Base-by-base conservation (phyloP, 1,140 invertebrate genomes). In the Maconellicoccus hirsutus region DNA sequence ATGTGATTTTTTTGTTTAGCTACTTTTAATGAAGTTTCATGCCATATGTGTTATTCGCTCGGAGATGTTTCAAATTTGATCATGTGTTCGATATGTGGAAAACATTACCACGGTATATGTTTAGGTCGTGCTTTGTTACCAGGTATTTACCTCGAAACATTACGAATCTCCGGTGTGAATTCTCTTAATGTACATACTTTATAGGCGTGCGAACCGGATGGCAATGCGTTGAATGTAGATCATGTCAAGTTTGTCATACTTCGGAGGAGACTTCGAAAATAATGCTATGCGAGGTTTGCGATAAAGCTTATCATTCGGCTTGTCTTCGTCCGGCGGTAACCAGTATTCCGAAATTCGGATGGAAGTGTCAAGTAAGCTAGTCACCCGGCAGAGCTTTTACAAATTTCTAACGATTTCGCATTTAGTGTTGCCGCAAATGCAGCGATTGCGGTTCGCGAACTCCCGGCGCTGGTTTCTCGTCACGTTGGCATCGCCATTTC, bases 331-430 rank as follows among this genome's bases (percentile, higher is more conserved):
- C 94, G 21, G 86, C 89, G 71, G 91, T 97, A 78, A 89, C 93
- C 29, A 91, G 92, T 23, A 91, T 96, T 78, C 94, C 94, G 22
- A 97, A 96, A 82, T 93, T 93, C 79, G 94, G 94, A 4, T 98
- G 95, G 94, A 98, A 97, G 79, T 98, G 95, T 82, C 91, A 90
- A 82, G 89, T 90, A 81, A n/a, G n/a, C n/a, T n/a, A n/a, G n/a
- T n/a, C n/a, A n/a, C n/a, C n/a, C n/a, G n/a, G n/a, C n/a, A n/a
- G n/a, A n/a, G n/a, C n/a, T n/a, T n/a, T n/a, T n/a, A 71, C 70
- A 72, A n/a, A n/a, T n/a, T n/a, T n/a, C n/a, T n/a, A n/a, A n/a
- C n/a, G n/a, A n/a, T 73, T 75, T 75, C 73, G 70, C 72, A 78
- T 79, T 26, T 75, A 93, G 86, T 93, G 92, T 75, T 98, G 96